A percentile compares a stretch with the other conserved stretches of the same genome.
These are phyloP conservation scores for Gavia stellata DNA, from an alignment of 2,113 vertebrate species.

Conservation along the genomic window DNA sequence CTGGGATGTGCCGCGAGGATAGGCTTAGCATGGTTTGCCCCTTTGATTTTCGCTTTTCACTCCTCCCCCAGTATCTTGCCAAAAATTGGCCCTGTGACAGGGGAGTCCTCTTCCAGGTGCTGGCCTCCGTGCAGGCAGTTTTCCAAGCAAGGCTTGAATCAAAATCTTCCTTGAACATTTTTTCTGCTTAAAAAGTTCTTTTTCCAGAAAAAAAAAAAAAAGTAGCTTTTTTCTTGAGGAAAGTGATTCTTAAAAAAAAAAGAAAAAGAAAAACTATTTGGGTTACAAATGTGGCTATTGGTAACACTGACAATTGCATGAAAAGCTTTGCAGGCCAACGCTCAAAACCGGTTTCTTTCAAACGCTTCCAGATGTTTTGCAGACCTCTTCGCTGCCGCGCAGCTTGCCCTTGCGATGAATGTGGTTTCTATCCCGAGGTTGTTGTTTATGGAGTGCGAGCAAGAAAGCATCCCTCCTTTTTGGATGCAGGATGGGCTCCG, in stretches of 20 bases:
- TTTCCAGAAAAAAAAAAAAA: neutral
- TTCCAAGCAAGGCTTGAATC: neutral
- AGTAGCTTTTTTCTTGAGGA: neutral
- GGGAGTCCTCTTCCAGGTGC: neutral
- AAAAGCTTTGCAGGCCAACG: neutral
- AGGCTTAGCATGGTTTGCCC: neutral
- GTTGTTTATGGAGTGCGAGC: neutral
- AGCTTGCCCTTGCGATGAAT: neutral
- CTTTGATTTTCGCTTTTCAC: neutral
- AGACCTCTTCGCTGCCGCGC: fast-evolving
- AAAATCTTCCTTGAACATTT: neutral
- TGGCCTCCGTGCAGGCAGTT: neutral
- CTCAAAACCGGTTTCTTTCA: neutral
- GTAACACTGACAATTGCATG: neutral
- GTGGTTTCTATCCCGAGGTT: neutral
- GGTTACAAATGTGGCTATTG: neutral
- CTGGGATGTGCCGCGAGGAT: fast-evolving
- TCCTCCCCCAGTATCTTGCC: neutral
- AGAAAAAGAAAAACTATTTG: neutral
- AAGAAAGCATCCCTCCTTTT: neutral
- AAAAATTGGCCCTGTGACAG: neutral
- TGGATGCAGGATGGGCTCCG: neutral
- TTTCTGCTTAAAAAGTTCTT: neutral
- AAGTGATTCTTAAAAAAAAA: neutral
- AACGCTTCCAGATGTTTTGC: neutral